Percentiles rank a stretch among this genome's conserved stretches.
phyloP scores from a whole-genome alignment of 30 jellyfish, hydroid and myxozoan genomes.

The Aurelia aurita region DNA sequence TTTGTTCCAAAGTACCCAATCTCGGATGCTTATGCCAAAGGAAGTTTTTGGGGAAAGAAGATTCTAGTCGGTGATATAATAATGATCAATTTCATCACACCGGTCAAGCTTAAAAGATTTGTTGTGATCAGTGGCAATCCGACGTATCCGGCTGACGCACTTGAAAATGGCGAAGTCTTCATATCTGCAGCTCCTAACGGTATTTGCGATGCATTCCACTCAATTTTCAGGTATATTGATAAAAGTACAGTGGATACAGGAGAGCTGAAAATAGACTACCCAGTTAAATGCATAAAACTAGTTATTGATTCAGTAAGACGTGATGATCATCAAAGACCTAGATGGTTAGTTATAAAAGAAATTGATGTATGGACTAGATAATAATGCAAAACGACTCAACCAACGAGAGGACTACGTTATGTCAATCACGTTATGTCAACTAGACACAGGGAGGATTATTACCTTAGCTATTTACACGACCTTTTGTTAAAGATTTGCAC shows the following conservation, averaged over 20 bases:
- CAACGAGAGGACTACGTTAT: not conserved
- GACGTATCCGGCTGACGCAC: slow-evolving; percentile 72
- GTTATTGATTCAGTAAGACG: slow-evolving; percentile 37
- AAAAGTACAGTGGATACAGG: slow-evolving; percentile 46
- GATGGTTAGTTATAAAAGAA: slow-evolving; percentile 89
- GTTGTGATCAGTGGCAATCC: slow-evolving; percentile 85
- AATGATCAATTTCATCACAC: slow-evolving; percentile 51
- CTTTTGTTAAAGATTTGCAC: too few species aligned
- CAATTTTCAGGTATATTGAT: slow-evolving; percentile 12
- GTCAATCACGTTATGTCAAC: too few species aligned
- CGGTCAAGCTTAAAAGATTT: slow-evolving; percentile 38
- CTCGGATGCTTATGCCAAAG: slow-evolving; percentile 59
- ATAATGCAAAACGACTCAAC: not conserved
- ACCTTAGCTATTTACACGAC: too few species aligned
- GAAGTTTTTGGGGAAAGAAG: slow-evolving; percentile 87
- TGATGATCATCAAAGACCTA: slow-evolving; percentile 66
- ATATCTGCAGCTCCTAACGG: slow-evolving; percentile 58
- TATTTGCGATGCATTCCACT: slow-evolving; percentile 26
- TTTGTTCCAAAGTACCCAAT: slow-evolving; percentile 69
- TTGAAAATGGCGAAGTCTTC: slow-evolving; percentile 72
- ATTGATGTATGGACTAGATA: slow-evolving; percentile 71
- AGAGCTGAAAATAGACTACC: slow-evolving; percentile 26
- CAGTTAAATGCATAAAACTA: slow-evolving; percentile 77
- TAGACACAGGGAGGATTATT: too few species aligned
- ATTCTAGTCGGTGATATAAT: slow-evolving; percentile 67